Evolutionary conservation across 2,113 vertebrate species (phyloP), one percentile per base, ranked within the genome.

Genomic region (Hyaena hyaena): DNA sequence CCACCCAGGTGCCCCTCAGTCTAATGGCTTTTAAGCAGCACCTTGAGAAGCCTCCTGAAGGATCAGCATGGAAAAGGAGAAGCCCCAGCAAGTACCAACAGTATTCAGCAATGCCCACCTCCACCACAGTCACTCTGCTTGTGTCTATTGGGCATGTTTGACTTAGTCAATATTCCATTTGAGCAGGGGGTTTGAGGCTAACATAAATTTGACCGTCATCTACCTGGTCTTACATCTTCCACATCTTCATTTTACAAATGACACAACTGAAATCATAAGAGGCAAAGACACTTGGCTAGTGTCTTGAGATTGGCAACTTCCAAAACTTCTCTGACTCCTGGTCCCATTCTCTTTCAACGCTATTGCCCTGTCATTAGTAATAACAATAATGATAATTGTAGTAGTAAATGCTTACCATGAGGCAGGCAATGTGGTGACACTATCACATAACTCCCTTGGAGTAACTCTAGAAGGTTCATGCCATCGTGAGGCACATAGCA

Each of bases 251-350:
- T 68, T 66, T 43, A 33, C 63, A 21, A 28, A 24, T 28, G 84
- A 48, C 33, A 31, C 31, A 88, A 80, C 28, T 14, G 50, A 69
- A 39, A 71, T 79, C 39, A 58, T 35, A 48, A 48, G 91, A 85
- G 76, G 33, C 24, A 80, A 69, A 80, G 19, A 53, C 10, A 11
- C 58, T 68, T 74, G 43, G 31, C 39, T 55, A 9, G 53, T 50
- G 45, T 83, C 61, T 97, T 90, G 45, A 93, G 90, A 33, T 17
- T 31, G 50, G 65, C n/a, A 63, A 23, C 58, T 84, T 96, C n/a
- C 15, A 19, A 81, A 81, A 88, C 50, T 77, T 76, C 76, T 79
- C 71, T 77, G 33, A 81, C 33, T 88, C 55, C 80, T 74, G 12
- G 45, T 35, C n/a, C n/a, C 71, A 23, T 35, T 93, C 8, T 35